phyloP scores from a whole-genome alignment of 2,113 vertebrate species.

The Stercorarius parasiticus region DNA sequence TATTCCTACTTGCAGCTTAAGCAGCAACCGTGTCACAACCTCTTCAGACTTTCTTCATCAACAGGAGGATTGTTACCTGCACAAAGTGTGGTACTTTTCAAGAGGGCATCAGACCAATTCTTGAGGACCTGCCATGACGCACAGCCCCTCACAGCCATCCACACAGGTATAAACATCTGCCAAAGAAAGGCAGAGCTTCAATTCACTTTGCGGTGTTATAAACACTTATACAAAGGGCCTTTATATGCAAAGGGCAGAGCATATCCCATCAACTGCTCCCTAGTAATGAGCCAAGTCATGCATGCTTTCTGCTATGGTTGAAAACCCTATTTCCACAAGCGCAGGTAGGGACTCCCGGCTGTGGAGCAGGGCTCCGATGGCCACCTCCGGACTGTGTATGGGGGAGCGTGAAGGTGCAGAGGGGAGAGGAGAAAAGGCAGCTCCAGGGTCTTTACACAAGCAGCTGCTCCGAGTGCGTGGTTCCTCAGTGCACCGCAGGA shows the following conservation, averaged over 20 bases:
- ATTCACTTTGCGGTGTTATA: neutral
- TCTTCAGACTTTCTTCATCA: neutral
- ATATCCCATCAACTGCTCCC: neutral
- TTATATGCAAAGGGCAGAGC: neutral
- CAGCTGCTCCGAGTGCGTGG: neutral
- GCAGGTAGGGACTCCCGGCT: neutral
- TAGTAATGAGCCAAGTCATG: neutral
- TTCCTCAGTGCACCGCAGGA: neutral
- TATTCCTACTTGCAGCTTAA: neutral
- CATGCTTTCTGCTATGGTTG: neutral
- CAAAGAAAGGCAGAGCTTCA: neutral
- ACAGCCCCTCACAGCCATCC: neutral
- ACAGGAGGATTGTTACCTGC: neutral
- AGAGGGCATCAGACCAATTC: neutral
- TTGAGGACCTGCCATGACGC: neutral
- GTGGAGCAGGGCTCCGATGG: rapidly evolving
- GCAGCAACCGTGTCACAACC: neutral
- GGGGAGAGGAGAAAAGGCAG: neutral
- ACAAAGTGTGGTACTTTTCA: neutral
- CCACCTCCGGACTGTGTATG: rapidly evolving
- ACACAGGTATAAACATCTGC: neutral
- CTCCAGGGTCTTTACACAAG: neutral
- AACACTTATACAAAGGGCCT: neutral
- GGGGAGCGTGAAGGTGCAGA: rapidly evolving
- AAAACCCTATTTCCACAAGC: neutral